Base-by-base conservation (phyloP, 1,140 invertebrate genomes). In the Aphelinus certus region DNA sequence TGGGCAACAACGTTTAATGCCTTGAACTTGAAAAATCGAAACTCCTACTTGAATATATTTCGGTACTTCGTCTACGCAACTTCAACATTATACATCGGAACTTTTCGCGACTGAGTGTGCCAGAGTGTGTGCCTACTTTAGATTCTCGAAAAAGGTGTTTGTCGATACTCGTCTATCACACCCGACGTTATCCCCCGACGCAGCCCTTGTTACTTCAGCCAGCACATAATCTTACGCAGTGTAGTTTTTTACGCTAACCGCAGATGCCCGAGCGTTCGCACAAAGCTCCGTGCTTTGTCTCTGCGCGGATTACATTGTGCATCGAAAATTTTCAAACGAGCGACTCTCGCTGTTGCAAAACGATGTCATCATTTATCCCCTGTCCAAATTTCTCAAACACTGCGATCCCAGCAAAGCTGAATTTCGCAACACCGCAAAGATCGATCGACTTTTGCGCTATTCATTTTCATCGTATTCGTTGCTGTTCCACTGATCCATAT, bases 191-290 rank as follows among this genome's bases (percentile, higher is more conserved):
- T 53, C 26, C 68, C 26, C 55, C 57, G 49, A 57, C 53, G 51
- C 62, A 53, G 69, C 77, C 73, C 26, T 78, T 77, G 78, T 79
- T 77, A 77, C 78, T 82, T 81, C 77, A 79, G 77, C 78, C 78
- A 79, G 74, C 81, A 76, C 75, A 76, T 65, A 76, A 76, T 79
- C 72, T 67, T 64, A 76, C 75, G 66, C 76, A 73, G 79, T 46
- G 69, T 79, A 77, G 77, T 78, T 62, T 65, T 80, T 72, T 67
- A 80, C 68, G 67, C 26, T 51, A 60, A 69, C 77, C 76, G 10
- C 56, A 56, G 67, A 77, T 65, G 61, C 69, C 57, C 63, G 74
- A 78, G 74, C 58, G 48, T n/a, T 46, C 26, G 2, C 3, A 26
- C 4, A 42, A 71, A 69, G 42, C 7, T 56, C 26, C 43, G 26